phyloP scores from a whole-genome alignment of 2,113 vertebrate species.

The Gila orcuttii region DNA sequence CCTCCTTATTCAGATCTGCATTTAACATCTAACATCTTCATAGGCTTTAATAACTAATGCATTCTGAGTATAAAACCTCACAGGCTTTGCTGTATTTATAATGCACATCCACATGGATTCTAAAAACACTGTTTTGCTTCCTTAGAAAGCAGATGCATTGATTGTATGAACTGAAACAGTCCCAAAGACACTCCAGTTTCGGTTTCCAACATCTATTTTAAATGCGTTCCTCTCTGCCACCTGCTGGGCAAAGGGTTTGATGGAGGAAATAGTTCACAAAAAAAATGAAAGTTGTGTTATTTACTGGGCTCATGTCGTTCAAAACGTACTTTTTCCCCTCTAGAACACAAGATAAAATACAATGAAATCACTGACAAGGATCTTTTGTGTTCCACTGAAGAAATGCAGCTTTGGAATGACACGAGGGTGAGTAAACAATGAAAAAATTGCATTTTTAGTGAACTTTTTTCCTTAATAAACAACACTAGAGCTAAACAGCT shows the following conservation, averaged over 20 bases:
- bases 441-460: background rate
- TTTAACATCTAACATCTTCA: background rate
- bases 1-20: background rate
- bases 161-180: conserved; percentile 59
- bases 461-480: too few relatives aligned
- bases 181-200: conserved; percentile 50
- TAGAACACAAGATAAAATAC: too few relatives aligned
- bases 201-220: background rate
- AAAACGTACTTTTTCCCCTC: background rate
- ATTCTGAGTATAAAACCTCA: background rate
- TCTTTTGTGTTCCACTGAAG: background rate
- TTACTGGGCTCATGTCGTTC: background rate
- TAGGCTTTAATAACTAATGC: background rate
- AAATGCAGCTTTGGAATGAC: background rate
- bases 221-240: background rate
- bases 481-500: too few relatives aligned
- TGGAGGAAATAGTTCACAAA: background rate
- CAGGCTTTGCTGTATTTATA: background rate
- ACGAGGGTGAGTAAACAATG: background rate
- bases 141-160: conserved; percentile 72
- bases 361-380: background rate
- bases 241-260: conserved; percentile 2
- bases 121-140: conserved; percentile 64
- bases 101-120: conserved; percentile 50
- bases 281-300: background rate